Evolutionary conservation across 2,888 invertebrate species (phyloP), one percentile per base, ranked within the genome.

Genomic region (Mesorhabditis sp.): DNA sequence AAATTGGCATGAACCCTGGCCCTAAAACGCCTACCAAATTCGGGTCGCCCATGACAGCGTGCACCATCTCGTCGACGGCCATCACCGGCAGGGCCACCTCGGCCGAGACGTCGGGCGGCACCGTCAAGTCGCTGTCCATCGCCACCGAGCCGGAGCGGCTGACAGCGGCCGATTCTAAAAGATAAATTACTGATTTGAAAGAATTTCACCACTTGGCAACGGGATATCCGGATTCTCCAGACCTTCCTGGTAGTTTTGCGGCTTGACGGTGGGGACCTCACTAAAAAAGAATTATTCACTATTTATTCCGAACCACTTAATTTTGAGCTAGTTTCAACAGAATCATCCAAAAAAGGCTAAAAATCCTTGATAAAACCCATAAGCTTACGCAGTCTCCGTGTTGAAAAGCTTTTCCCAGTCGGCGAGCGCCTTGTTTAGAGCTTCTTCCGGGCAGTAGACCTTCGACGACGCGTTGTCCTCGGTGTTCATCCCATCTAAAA

Each of bases 21-120:
- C 7, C 58, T 13, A 50, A 10, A 13, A n/a, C 58, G n/a, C 58
- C n/a, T 50, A 50, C 58, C 58, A n/a, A 10, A 50, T 50, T 50
- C n/a, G 58, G 58, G 58, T 10, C n/a, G 58, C 10, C 58, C 58
- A 50, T 13, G n/a, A 50, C 58, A 50, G 58, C 58, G 58, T 50
- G 58, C 58, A 50, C 58, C 58, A 50, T 50, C 58, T 50, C 58
- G n/a, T 50, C 58, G n/a, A 50, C n/a, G 58, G 58, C 58, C 58
- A 50, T 50, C 7, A 50, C 58, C 58, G 58, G 58, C n/a, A 50
- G 58, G n/a, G 58, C 10, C 7, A 50, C 58, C n/a, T 50, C 58
- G 58, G 58, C 58, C n/a, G 58, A 50, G 58, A 50, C n/a, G n/a
- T 50, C 58, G 10, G 58, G 58, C 7, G 58, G 58, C 10, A 50